Percentiles rank a stretch among this genome's conserved stretches.
These are phyloP conservation scores for Ormyrus pomaceus DNA, from an alignment of 2,888 invertebrate species.

Conservation along the genomic window DNA sequence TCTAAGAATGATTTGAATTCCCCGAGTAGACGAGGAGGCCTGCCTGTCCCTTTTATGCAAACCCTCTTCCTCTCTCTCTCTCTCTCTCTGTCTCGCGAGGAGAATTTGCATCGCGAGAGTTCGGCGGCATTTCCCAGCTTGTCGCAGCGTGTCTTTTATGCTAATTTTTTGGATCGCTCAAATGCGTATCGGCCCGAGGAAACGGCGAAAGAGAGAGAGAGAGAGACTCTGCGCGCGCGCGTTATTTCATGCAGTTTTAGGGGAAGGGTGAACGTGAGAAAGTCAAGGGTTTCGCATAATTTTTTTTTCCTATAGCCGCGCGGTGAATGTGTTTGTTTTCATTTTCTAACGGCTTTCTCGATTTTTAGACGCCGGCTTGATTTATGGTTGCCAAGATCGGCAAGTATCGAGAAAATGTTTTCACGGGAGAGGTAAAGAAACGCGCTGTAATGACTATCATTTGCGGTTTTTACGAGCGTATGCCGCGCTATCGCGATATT, in stretches of 20 bases:
- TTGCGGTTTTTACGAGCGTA: no score
- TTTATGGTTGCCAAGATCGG: no score
- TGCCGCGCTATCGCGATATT: neutral
- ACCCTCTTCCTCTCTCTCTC: slow-evolving; percentile 2
- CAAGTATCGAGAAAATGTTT: no score
- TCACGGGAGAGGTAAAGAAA: no score
- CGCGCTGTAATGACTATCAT: no score
- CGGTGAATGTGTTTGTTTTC: no score
- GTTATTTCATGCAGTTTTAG: neutral
- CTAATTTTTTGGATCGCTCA: slow-evolving; percentile 58
- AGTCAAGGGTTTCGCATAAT: neutral
- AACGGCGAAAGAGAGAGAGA: neutral
- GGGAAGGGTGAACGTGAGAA: slow-evolving; percentile 23
- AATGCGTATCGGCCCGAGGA: neutral
- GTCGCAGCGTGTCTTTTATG: slow-evolving; percentile 54
- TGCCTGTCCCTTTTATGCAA: slow-evolving; percentile 28
- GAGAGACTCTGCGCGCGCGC: neutral
- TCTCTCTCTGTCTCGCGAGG: neutral
- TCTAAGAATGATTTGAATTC: slow-evolving; percentile 38
- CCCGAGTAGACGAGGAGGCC: neutral
- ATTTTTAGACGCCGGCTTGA: no score
- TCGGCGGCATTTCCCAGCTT: slow-evolving; percentile 21
- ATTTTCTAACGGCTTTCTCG: no score
- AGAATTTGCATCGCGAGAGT: slow-evolving; percentile 32
- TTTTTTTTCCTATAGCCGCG: no score